phyloP scores from a whole-genome alignment of 2,113 vertebrate species.

The Philantomba maxwellii region DNA sequence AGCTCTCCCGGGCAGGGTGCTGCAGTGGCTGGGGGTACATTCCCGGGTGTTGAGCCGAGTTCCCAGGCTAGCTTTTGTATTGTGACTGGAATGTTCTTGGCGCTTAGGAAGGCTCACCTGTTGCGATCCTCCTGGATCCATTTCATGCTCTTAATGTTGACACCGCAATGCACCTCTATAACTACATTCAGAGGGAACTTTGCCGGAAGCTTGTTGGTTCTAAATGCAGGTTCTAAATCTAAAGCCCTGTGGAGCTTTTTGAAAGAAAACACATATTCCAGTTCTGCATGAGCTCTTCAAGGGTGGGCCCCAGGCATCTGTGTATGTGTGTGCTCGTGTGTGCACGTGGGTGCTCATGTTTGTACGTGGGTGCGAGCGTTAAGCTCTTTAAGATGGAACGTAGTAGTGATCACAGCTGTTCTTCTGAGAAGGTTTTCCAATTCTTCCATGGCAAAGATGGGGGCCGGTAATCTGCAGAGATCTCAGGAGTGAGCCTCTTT shows the following conservation, averaged over 20 bases:
- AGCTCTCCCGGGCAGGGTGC: accelerated
- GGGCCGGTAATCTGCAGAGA: not conserved
- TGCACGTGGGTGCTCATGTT: not conserved
- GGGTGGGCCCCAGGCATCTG: too few species aligned
- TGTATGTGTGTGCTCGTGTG: too few species aligned
- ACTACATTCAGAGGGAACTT: not conserved
- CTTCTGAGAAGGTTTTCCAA: not conserved
- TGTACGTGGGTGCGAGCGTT: accelerated
- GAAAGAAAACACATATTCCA: not conserved
- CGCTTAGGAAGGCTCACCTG: not conserved
- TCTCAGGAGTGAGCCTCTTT: not conserved
- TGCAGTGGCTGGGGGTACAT: not conserved
- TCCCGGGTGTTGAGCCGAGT: not conserved
- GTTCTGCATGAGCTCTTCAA: accelerated
- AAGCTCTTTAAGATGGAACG: not conserved
- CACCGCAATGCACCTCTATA: accelerated
- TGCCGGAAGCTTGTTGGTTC: not conserved
- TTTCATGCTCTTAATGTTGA: accelerated
- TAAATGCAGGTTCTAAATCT: not conserved
- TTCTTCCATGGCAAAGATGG: not conserved
- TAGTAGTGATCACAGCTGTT: not conserved
- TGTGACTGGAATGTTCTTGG: not conserved
- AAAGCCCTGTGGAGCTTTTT: not conserved
- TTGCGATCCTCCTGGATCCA: accelerated
- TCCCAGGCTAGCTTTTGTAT: not conserved